phyloP scores from a whole-genome alignment of 2,888 invertebrate genomes.

The Amblyjoppa fuscipennis region DNA sequence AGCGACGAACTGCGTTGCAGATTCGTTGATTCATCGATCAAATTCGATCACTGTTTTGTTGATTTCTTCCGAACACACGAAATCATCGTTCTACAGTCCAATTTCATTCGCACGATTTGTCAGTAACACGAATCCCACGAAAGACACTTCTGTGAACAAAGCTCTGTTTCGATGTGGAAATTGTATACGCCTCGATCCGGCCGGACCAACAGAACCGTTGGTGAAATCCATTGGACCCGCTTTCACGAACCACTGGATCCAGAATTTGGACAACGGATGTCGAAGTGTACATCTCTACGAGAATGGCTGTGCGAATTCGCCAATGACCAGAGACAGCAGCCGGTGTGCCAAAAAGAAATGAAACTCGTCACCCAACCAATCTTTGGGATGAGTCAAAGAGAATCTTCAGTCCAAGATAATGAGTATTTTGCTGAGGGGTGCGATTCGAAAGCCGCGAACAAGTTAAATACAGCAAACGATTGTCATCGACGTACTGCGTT shows the following conservation, averaged over 20 bases:
- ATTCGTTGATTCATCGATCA: no score
- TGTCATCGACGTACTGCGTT: not conserved
- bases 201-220: not conserved
- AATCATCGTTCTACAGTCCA: not conserved
- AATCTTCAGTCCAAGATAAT: no score
- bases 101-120: not conserved
- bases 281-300: slow-evolving; percentile 27
- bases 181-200: not conserved
- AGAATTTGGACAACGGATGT: slow-evolving; percentile 40
- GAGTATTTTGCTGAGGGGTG: not conserved
- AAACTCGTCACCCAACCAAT: no score
- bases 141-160: not conserved
- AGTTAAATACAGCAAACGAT: not conserved
- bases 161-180: not conserved
- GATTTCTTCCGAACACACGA: no score
- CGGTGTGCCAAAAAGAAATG: no score
- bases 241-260: slow-evolving; percentile 31
- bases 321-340: slow-evolving; percentile 49
- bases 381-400: no score
- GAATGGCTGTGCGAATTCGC: slow-evolving; percentile 47
- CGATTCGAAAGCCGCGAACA: not conserved
- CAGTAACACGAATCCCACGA: not conserved
- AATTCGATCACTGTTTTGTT: no score
- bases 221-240: slow-evolving; percentile 7
- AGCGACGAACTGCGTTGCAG: no score